Conservation (phyloP, 2,113 vertebrate species). For the Proteles cristata region DNA sequence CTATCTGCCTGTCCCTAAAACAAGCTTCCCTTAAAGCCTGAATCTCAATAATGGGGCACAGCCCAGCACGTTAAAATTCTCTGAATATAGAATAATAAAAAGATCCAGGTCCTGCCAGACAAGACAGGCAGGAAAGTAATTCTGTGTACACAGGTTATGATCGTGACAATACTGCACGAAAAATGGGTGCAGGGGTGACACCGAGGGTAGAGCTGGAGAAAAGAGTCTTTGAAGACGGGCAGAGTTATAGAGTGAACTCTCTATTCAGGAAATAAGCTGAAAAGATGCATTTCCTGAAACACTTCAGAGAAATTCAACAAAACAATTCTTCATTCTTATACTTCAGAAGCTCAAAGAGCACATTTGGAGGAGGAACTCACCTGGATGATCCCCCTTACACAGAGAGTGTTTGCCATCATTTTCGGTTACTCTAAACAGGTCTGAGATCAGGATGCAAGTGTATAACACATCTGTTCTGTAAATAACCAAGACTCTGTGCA, state of each 20-base stretch:
- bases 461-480: not conserved
- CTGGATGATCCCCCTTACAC: not conserved
- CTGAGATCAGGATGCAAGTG: not conserved
- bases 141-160: not conserved
- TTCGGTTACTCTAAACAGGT: not conserved
- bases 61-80: not conserved
- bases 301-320: conserved; percentile 17
- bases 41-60: conserved; percentile 1
- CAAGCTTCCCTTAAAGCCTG: conserved; percentile 6
- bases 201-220: not conserved
- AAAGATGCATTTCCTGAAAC: conserved; percentile 56
- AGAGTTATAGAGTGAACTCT: not conserved
- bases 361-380: not conserved
- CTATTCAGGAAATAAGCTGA: conserved; percentile 48
- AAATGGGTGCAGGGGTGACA: not conserved
- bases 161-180: not conserved
- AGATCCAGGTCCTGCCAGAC: not conserved
- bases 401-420: not conserved
- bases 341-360: conserved; percentile 8
- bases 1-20: not conserved
- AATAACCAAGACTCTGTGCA: not conserved
- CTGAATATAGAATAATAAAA: not conserved
- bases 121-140: conserved; percentile 18
- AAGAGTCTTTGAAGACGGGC: conserved; percentile 26
- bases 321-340: conserved; percentile 55